Evolutionary conservation across 2,797 vertebrate genomes (phyloP).

Genomic region (Halcyon chelicuti): DNA sequence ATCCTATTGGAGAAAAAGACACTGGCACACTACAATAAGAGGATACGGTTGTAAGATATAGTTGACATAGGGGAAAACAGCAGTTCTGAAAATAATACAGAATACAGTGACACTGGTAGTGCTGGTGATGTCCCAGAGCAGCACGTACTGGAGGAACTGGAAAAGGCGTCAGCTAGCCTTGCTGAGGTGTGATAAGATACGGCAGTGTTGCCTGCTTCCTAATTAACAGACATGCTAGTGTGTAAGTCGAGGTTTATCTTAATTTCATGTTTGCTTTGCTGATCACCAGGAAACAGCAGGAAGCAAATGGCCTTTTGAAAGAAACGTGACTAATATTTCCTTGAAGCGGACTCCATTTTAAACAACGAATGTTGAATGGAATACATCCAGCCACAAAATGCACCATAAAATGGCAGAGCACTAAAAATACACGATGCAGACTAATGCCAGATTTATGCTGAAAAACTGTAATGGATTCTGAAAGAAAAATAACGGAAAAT

Average conservation of each 20-base stretch:
- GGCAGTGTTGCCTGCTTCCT: not conserved
- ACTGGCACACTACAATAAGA: not conserved
- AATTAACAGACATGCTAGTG: not conserved
- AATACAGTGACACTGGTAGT: not conserved
- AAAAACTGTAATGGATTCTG: constrained; percentile 2
- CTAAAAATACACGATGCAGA: not conserved
- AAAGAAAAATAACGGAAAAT: constrained; percentile 29
- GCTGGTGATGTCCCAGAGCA: not conserved
- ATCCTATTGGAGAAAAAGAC: not conserved
- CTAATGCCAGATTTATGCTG: not conserved
- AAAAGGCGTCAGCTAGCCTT: not conserved
- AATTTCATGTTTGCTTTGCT: constrained; percentile 44
- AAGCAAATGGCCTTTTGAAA: constrained; percentile 6
- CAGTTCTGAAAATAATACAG: not conserved
- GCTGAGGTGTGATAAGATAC: not conserved
- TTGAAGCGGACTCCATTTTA: constrained; percentile 13
- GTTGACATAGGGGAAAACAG: not conserved
- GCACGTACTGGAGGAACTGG: not conserved
- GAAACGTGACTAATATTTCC: not conserved
- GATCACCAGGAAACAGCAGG: constrained; percentile 26
- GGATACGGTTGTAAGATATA: not conserved
- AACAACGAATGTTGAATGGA: not conserved
- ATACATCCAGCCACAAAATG: not conserved
- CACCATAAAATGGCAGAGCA: constrained; percentile 12
- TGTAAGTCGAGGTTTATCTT: constrained; percentile 18